Evolutionary conservation across 2,888 invertebrate genomes (phyloP), one percentile per base, ranked within the genome.

Genomic region (Ferdinandea cuprea): DNA sequence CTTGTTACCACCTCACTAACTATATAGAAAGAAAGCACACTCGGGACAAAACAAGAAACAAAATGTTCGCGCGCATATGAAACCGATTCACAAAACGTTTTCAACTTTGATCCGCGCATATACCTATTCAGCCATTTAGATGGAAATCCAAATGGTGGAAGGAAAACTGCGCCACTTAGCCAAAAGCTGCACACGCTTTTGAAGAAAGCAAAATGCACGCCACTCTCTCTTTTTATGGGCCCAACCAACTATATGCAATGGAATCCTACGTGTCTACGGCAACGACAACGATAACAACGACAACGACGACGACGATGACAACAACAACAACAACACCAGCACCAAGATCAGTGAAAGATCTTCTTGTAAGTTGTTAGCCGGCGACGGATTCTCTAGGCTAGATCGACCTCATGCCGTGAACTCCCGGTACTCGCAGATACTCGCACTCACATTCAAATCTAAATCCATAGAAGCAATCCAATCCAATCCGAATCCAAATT

Each of bases 61-160:
- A 8, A 13, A 19, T 32, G 5, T 32, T 6, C 28, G 13, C 73
- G 65, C 71, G 50, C 59, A 83, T 65, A 58, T 72, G 66, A 68
- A 63, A 68, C 66, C 78, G 83, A 78, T 73, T 73, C 78, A 83
- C 83, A 83, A 83, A 83, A 83, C 78, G 78, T 83, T 83, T 83
- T 83, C 83, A 83, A 83, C 83, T 83, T 83, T 83, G 83, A 83
- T 83, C 83, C 50, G 72, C 72, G 40, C n/a, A n/a, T n/a, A n/a
- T 48, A 71, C 81, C 66, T 81, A 71, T 42, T 59, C 59, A 68
- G 63, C 68, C 35, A 42, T 79, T 79, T 68, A 80, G 79, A 80
- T 80, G 68, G 48, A 68, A 74, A 80, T 80, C 68, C 74, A 28
- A 66, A 40, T 52, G 42, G 13, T n/a, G 42, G 19, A 66, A 19